A percentile compares a stretch with the other conserved stretches of the same genome.
phyloP scores from a whole-genome alignment of 1,140 invertebrate genomes.

The Octopus sinensis region DNA sequence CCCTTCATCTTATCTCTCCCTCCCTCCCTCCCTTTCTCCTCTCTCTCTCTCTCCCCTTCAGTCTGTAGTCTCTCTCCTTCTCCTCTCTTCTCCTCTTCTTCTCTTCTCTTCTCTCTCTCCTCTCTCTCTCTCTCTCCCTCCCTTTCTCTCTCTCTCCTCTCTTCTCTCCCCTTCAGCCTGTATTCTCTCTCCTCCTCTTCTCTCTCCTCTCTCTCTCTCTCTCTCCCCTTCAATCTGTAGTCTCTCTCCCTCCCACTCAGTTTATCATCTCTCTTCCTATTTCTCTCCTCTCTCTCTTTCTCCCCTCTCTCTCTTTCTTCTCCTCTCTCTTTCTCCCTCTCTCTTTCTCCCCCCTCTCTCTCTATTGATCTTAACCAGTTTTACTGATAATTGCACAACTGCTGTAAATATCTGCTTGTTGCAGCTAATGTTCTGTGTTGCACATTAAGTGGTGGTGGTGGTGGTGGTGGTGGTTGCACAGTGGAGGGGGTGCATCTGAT shows the following conservation, averaged over 20 bases:
- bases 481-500: too few relatives aligned
- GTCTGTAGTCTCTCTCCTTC: not conserved
- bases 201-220: not conserved
- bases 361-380: not conserved
- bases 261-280: not conserved
- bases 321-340: not conserved
- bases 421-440: too few relatives aligned
- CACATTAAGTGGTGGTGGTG: too few relatives aligned
- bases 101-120: not conserved
- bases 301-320: not conserved
- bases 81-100: not conserved
- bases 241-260: not conserved
- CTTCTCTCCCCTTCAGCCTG: not conserved
- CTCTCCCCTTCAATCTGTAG: not conserved
- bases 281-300: not conserved
- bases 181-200: not conserved
- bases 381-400: not conserved
- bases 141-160: not conserved
- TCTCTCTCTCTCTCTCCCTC: not conserved
- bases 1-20: not conserved
- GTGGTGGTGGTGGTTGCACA: too few relatives aligned
- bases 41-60: not conserved
- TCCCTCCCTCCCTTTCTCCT: not conserved
- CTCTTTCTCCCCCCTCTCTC: not conserved
- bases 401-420: too few relatives aligned